phyloP scores from a whole-genome alignment of 2,797 vertebrate genomes.

The Dendrocincla fuliginosa region DNA sequence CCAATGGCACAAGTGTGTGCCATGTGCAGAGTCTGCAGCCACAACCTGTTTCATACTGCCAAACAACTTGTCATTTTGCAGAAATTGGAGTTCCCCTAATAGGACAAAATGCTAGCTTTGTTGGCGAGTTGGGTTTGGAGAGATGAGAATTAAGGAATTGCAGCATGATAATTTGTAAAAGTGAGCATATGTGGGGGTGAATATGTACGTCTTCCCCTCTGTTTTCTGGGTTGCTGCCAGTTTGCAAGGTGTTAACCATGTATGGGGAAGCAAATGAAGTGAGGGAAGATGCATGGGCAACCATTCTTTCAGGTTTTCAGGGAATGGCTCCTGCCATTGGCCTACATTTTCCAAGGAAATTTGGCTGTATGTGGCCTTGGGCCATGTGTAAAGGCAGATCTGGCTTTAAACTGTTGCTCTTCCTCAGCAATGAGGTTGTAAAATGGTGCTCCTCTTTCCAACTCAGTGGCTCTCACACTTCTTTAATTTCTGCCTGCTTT shows the following conservation, averaged over 20 bases:
- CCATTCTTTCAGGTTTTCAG: background rate
- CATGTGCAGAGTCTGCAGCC: background rate
- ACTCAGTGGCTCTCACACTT: background rate
- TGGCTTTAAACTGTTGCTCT: background rate
- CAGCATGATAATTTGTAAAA: background rate
- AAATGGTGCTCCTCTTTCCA: background rate
- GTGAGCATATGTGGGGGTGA: background rate
- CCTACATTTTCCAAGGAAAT: background rate
- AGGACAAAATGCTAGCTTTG: background rate
- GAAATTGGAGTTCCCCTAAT: background rate
- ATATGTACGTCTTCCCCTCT: background rate
- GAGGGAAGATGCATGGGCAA: background rate
- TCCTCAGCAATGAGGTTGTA: background rate
- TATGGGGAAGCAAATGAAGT: background rate
- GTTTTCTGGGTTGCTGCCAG: conserved; percentile 32
- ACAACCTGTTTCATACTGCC: background rate
- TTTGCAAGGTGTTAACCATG: conserved; percentile 38
- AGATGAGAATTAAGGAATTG: background rate
- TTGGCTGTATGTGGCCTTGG: background rate
- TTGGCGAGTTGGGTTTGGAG: background rate
- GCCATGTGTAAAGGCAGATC: background rate
- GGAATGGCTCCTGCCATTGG: background rate
- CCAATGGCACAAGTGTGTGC: background rate
- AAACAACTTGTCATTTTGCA: background rate
- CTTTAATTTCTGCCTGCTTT: background rate